A percentile compares a stretch with the other conserved stretches of the same genome.
phyloP scores from a whole-genome alignment of 2,797 vertebrate species.

The Lepus oiostolus region DNA sequence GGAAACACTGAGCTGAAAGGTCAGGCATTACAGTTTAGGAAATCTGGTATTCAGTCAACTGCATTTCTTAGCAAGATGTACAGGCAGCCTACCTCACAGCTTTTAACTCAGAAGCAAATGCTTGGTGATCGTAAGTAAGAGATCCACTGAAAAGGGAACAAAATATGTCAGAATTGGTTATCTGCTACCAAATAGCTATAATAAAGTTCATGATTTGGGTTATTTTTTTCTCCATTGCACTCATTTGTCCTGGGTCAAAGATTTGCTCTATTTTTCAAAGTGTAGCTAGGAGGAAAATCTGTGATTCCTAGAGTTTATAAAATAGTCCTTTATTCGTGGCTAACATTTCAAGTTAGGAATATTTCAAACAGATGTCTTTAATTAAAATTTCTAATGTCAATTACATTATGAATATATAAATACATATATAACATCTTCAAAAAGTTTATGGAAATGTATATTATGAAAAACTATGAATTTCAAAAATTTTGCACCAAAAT shows the following conservation, averaged over 20 bases:
- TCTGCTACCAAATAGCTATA: background rate
- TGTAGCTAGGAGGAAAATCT: background rate
- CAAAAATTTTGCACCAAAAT: too few relatives aligned
- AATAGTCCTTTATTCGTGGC: background rate
- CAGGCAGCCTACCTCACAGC: background rate
- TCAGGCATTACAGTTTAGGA: background rate
- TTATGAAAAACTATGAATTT: too few relatives aligned
- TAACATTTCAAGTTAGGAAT: conserved; percentile 49
- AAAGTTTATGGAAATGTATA: too few relatives aligned
- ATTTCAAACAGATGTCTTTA: background rate
- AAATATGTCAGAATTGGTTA: background rate
- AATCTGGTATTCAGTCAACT: background rate
- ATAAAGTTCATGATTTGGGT: background rate
- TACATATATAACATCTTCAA: too few relatives aligned
- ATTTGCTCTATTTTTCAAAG: background rate
- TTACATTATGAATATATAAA: background rate
- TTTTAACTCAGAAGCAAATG: conserved; percentile 25
- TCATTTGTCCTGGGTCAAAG: background rate
- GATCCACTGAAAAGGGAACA: background rate
- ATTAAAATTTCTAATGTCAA: background rate
- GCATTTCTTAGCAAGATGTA: background rate
- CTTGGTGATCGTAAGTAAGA: background rate
- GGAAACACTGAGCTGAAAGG: background rate
- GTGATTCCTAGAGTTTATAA: background rate
- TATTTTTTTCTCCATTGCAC: background rate